Conservation (phyloP, 2,888 invertebrate species). For the Caenorhabditis macrosperma region DNA sequence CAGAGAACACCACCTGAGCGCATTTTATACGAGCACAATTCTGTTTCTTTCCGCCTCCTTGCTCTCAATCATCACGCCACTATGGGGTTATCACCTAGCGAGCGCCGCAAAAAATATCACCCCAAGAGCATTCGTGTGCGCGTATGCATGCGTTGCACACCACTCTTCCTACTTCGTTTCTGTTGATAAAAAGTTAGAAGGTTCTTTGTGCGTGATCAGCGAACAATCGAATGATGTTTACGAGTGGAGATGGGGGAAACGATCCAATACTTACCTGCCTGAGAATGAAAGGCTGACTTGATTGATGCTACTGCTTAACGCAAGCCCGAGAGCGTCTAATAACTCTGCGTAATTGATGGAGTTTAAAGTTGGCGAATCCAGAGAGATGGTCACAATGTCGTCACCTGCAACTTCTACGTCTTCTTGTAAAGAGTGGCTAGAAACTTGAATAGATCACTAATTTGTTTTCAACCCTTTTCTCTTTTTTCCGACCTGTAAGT, state of each 20-base stretch:
- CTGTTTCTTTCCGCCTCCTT: constrained; percentile 40
- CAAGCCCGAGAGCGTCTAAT: constrained; percentile 39
- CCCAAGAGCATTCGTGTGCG: constrained; percentile 47
- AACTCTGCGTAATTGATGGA: constrained; percentile 46
- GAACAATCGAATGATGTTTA: constrained; percentile 42
- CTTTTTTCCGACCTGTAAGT: neutral
- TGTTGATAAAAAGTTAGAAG: constrained; percentile 7
- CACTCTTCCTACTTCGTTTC: neutral
- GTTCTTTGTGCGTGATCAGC: constrained; percentile 55
- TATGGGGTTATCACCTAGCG: constrained; percentile 33
- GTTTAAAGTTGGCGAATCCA: constrained; percentile 39
- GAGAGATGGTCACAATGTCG: constrained; percentile 25
- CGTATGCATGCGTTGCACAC: constrained; percentile 34
- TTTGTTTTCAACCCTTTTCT: constrained; percentile 4
- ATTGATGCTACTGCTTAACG: constrained; percentile 37
- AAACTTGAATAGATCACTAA: neutral
- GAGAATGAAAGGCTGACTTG: constrained; percentile 43
- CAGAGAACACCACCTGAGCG: constrained; percentile 4
- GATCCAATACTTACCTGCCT: constrained; percentile 22
- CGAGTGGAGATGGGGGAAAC: neutral
- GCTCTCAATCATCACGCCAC: constrained; percentile 55
- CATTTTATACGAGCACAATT: constrained; percentile 39
- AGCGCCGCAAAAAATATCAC: constrained; percentile 44
- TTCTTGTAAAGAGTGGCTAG: neutral
- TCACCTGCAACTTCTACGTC: constrained; percentile 22